These are phyloP conservation scores for Hemibagrus guttatus DNA, from an alignment of 2,797 vertebrate genomes.

Conservation along the genomic window DNA sequence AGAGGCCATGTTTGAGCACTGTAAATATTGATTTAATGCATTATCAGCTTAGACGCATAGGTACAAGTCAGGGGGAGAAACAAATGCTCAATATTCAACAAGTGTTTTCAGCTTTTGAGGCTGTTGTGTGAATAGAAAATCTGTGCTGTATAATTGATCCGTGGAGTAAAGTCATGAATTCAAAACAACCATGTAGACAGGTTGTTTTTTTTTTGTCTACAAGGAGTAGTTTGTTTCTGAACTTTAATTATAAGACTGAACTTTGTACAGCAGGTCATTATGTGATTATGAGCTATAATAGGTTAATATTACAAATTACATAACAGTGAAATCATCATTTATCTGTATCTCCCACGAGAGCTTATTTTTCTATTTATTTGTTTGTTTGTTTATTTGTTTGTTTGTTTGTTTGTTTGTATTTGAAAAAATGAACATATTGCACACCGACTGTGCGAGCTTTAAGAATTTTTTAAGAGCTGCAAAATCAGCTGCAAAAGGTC, in stretches of 20 bases:
- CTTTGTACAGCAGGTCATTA: background rate
- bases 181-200: background rate
- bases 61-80: conserved; percentile 20
- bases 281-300: background rate
- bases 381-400: no score
- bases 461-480: no score
- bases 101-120: conserved; percentile 26
- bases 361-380: no score
- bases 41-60: conserved; percentile 44
- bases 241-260: background rate
- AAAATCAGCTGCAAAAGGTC: no score
- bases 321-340: background rate
- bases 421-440: background rate
- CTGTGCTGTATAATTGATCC: background rate
- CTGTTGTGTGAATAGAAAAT: background rate
- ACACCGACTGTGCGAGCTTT: background rate
- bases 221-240: background rate
- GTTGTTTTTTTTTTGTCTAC: background rate
- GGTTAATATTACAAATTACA: background rate
- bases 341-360: background rate
- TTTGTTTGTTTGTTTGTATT: no score
- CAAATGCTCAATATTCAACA: conserved; percentile 38
- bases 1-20: conserved; percentile 8
- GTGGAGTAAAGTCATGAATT: background rate
- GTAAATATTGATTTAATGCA: conserved; percentile 31